Percentiles rank a stretch among this genome's conserved stretches.
phyloP scores from a whole-genome alignment of 2,113 vertebrate species.

The Crotalus viridis region DNA sequence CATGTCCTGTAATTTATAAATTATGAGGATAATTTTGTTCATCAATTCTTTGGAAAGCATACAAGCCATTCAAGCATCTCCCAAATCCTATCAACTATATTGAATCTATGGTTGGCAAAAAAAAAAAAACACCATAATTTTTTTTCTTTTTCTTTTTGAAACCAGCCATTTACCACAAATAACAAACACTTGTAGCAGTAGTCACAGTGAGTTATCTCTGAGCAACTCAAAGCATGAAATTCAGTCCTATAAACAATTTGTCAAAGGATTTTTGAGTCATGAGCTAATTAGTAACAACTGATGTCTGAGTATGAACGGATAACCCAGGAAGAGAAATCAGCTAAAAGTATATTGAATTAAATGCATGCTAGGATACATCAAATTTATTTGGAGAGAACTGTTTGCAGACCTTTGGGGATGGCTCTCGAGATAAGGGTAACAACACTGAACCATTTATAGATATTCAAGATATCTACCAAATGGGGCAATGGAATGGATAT shows the following conservation, averaged over 20 bases:
- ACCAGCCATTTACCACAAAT: constrained; percentile 20
- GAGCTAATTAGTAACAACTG: constrained; percentile 32
- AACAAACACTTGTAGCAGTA: constrained; percentile 17
- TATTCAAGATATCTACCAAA: background rate
- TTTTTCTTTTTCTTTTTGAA: background rate
- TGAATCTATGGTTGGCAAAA: background rate
- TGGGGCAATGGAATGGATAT: background rate
- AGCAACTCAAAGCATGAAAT: constrained; percentile 37
- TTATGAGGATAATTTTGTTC: background rate
- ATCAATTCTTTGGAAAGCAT: background rate
- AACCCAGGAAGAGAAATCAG: constrained; percentile 24
- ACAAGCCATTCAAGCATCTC: background rate
- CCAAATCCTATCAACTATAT: background rate
- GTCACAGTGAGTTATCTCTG: constrained; percentile 26
- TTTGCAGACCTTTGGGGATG: background rate
- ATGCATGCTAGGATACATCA: background rate
- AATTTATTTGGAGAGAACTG: background rate
- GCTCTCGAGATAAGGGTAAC: background rate
- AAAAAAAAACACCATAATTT: constrained; percentile 1
- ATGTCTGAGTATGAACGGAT: constrained; percentile 33
- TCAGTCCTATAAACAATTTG: background rate
- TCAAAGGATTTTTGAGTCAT: constrained; percentile 28
- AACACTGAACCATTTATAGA: background rate
- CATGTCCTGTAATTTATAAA: background rate
- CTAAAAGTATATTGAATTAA: constrained; percentile 12